Base-by-base conservation (phyloP, 2,113 vertebrate species). In the Hyla sarda region DNA sequence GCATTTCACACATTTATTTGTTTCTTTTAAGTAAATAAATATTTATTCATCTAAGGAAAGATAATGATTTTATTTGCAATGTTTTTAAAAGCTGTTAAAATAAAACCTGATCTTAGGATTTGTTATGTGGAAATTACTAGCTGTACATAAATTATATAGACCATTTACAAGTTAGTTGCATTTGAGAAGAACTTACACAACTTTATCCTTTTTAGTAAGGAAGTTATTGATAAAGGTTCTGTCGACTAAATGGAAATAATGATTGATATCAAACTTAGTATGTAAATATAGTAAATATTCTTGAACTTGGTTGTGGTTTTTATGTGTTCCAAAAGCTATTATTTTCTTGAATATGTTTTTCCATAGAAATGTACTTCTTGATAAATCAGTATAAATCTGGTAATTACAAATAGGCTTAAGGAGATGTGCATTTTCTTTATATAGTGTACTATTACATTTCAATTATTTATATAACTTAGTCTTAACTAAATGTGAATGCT, bases 51-150 rank as follows among this genome's bases (percentile, higher is more conserved):
- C 19, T 71, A 12, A 23, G 14, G 9, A 50, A 17, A 0, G 6
- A 52, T 30, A 50, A 50, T 76, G n/a, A 50, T 30, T 76, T 76
- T 76, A 50, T 30, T 48, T 50, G 25, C 14, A 76, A 48, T 25
- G 41, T 76, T 76, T 76, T 0, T 28, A 7, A 50, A 76, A 48
- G 34, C 30, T 21, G 52, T 13, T 79, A 41, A 58, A 32, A 60
- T 37, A 45, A 60, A 80, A 80, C 10, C 3, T 80, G 30, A 28
- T 58, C 71, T 86, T 67, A 34, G 50, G 79, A 56, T 25, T 52
- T 52, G 54, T 71, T 65, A 72, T 50, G n/a, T 85, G 74, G 45
- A 56, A 72, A 80, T 71, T 78, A 54, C 56, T 65, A 75, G 69
- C 52, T 76, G 19, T 23, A 21, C 11, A 41, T 60, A 74, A 83